Percentiles rank a stretch among this genome's conserved stretches.
Conservation (phyloP, 1,140 invertebrate genomes). For the Cydia amplana region DNA sequence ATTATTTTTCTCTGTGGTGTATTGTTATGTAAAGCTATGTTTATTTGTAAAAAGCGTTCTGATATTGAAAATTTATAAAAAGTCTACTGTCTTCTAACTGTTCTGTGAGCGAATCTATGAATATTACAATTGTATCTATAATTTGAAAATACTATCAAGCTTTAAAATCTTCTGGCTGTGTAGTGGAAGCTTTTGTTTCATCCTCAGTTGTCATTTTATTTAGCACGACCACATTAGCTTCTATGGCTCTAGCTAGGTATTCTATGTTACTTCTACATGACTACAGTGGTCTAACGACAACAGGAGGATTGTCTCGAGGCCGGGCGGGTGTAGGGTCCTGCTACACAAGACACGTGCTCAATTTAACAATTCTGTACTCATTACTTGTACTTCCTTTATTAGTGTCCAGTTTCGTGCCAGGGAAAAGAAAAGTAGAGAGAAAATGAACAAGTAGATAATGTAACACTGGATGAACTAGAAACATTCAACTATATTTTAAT, state of each 20-base stretch:
- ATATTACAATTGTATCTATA: constrained; percentile 44
- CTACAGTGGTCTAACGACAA: constrained; percentile 68
- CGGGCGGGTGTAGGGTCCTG: constrained; percentile 62
- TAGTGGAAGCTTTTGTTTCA: constrained; percentile 49
- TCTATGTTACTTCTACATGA: constrained; percentile 48
- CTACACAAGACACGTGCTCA: constrained; percentile 76
- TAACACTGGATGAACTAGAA: constrained; percentile 39
- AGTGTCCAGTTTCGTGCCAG: constrained; percentile 71
- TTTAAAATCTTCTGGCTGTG: constrained; percentile 48
- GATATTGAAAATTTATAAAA: neutral
- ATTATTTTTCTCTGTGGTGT: neutral
- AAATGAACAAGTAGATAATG: constrained; percentile 62
- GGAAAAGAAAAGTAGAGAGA: constrained; percentile 66
- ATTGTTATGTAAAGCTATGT: neutral
- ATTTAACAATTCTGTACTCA: constrained; percentile 72
- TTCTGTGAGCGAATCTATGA: constrained; percentile 32
- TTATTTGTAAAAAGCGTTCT: neutral
- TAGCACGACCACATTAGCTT: constrained; percentile 39
- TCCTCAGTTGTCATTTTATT: constrained; percentile 54
- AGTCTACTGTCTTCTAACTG: neutral
- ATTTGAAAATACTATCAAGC: constrained; percentile 40
- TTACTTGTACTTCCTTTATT: constrained; percentile 77
- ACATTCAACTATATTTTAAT: constrained; percentile 38
- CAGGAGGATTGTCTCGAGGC: constrained; percentile 55
- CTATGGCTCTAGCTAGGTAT: constrained; percentile 44